phyloP scores from a whole-genome alignment of 1,140 invertebrate genomes.

The Anastrepha obliqua region DNA sequence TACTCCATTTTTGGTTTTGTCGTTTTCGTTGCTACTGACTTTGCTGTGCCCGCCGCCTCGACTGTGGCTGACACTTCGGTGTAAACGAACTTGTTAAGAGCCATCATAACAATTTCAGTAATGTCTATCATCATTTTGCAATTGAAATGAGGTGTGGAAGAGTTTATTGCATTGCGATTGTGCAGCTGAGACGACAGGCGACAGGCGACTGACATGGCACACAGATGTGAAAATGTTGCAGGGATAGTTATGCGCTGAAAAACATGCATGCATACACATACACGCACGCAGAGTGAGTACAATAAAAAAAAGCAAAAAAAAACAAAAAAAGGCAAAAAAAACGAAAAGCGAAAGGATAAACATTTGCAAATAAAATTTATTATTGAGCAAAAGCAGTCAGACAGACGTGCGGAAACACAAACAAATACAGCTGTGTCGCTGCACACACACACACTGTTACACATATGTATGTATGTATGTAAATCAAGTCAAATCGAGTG shows the following conservation, averaged over 20 bases:
- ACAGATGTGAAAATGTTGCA: background rate
- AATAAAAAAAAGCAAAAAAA: background rate
- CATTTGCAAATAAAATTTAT: slow-evolving; percentile 55
- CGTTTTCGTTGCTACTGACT: background rate
- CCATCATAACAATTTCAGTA: slow-evolving; percentile 54
- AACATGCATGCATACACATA: background rate
- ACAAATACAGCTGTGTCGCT: background rate
- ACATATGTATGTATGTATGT: background rate
- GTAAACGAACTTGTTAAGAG: slow-evolving; percentile 55
- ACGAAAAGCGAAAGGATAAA: slow-evolving; percentile 50
- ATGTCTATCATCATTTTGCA: slow-evolving; percentile 55
- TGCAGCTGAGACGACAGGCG: slow-evolving; percentile 32
- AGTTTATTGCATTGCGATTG: slow-evolving; percentile 38
- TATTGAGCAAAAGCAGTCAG: slow-evolving; percentile 16
- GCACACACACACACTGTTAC: background rate
- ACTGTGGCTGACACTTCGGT: slow-evolving; percentile 47
- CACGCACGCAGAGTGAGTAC: background rate
- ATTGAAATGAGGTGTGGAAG: slow-evolving; percentile 55
- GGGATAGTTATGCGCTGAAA: background rate
- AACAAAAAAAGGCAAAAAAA: background rate
- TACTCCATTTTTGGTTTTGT: background rate
- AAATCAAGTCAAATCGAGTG: background rate
- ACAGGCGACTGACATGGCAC: background rate
- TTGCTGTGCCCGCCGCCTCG: background rate
- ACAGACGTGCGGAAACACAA: background rate